Evolutionary conservation across 2,888 invertebrate species (phyloP).

Genomic region (Hofmannophila pseudospretella): DNA sequence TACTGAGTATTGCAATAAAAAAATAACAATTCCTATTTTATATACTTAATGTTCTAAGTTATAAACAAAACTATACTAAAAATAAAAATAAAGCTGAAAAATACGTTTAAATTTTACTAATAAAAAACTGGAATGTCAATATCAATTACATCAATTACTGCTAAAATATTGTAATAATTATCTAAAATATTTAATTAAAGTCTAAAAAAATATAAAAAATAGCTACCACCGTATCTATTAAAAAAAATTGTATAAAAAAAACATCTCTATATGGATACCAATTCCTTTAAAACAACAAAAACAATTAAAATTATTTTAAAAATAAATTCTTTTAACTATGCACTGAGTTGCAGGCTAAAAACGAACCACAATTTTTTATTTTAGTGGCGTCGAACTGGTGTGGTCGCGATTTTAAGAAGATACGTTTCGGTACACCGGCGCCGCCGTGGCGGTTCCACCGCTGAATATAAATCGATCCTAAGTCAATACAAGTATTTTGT

Average conservation of each 20-base stretch:
- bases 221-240: conserved; percentile 17
- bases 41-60: background rate
- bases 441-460: too few species aligned
- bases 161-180: too few species aligned
- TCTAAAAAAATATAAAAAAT: too few species aligned
- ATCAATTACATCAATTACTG: too few species aligned
- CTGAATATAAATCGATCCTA: too few species aligned
- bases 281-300: conserved; percentile 12
- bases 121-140: too few species aligned
- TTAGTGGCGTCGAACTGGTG: too few species aligned
- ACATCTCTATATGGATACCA: conserved; percentile 4
- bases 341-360: too few species aligned
- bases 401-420: too few species aligned
- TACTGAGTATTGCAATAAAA: conserved; percentile 23
- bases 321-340: background rate
- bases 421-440: too few species aligned
- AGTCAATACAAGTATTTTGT: too few species aligned
- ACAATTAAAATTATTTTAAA: background rate
- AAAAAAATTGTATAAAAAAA: conserved; percentile 11
- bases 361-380: too few species aligned
- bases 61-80: conserved; percentile 13
- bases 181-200: conserved; percentile 7
- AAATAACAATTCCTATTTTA: conserved; percentile 8
- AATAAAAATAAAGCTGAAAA: conserved; percentile 18
- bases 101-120: conserved; percentile 1